A percentile compares a stretch with the other conserved stretches of the same genome.
Conservation (phyloP, 2,888 invertebrate genomes). For the Acleris holmiana region DNA sequence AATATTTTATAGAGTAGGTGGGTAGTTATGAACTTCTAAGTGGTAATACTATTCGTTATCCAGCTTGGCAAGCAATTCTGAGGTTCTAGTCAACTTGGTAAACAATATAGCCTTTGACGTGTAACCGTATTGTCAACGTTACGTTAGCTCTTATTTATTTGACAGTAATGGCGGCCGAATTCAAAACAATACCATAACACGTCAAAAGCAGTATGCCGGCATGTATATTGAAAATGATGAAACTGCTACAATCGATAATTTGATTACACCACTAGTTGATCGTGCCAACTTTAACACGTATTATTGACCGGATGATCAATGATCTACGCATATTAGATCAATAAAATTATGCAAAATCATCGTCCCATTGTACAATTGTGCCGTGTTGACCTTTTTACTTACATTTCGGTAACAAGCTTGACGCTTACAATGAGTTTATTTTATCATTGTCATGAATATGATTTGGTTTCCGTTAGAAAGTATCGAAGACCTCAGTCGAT, state of each 20-base stretch:
- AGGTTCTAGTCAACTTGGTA: no score
- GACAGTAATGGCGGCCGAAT: no score
- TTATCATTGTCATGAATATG: conserved; percentile 9
- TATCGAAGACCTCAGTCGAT: neutral
- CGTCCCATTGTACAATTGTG: conserved; percentile 70
- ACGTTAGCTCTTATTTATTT: no score
- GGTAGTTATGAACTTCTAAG: no score
- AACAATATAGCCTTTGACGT: no score
- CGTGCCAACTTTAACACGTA: conserved; percentile 70
- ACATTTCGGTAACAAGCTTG: conserved; percentile 51
- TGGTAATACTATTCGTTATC: no score
- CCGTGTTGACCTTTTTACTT: conserved; percentile 71
- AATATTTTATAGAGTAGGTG: no score
- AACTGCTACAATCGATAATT: neutral
- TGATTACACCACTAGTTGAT: conserved; percentile 51
- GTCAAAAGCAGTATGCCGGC: no score
- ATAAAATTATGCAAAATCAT: conserved; percentile 84
- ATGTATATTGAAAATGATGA: no score
- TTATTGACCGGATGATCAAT: conserved; percentile 80
- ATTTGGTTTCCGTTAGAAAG: conserved; percentile 7
- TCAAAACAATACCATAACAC: no score
- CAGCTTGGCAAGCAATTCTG: no score
- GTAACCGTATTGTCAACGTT: no score
- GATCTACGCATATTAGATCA: conserved; percentile 79
- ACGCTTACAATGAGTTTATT: conserved; percentile 23